Evolutionary conservation across 2,797 vertebrate genomes (phyloP).

Genomic region (Decapterus maruadsi): DNA sequence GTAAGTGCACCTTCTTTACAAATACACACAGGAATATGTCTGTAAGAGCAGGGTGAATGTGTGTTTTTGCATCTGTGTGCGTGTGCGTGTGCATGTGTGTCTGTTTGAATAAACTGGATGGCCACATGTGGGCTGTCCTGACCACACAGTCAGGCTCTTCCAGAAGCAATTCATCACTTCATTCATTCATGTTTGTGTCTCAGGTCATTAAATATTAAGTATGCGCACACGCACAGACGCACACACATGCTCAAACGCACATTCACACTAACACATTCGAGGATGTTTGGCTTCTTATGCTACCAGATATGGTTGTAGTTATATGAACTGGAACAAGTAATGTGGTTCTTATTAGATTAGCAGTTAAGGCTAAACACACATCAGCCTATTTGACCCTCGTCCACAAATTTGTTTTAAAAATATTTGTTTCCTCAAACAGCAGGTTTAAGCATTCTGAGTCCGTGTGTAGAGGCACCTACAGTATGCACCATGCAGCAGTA

Average conservation of each 20-base stretch:
- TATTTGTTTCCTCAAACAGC: constrained; percentile 22
- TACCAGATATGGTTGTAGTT: constrained; percentile 67
- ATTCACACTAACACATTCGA: background rate
- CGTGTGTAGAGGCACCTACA: constrained; percentile 7
- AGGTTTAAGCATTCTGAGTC: constrained; percentile 2
- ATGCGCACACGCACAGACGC: constrained; percentile 4
- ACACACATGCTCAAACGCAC: background rate
- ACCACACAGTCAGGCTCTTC: constrained; percentile 65
- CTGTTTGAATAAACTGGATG: constrained; percentile 47
- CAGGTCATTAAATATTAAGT: constrained; percentile 68
- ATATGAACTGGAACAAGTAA: constrained; percentile 46
- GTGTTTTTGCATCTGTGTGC: background rate
- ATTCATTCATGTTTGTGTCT: constrained; percentile 66
- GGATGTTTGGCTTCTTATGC: constrained; percentile 37
- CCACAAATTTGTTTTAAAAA: constrained; percentile 45
- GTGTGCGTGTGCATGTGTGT: constrained; percentile 17
- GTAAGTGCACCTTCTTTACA: constrained; percentile 41
- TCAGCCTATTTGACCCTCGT: constrained; percentile 27
- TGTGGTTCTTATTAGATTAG: constrained; percentile 56
- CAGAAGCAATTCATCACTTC: constrained; percentile 64
- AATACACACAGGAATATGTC: constrained; percentile 35
- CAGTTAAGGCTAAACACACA: constrained; percentile 43
- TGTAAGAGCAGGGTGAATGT: constrained; percentile 10
- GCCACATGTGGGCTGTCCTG: constrained; percentile 58
- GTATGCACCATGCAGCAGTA: background rate